Conservation (phyloP, 2,888 invertebrate species). For the Drosophila lacicola region DNA sequence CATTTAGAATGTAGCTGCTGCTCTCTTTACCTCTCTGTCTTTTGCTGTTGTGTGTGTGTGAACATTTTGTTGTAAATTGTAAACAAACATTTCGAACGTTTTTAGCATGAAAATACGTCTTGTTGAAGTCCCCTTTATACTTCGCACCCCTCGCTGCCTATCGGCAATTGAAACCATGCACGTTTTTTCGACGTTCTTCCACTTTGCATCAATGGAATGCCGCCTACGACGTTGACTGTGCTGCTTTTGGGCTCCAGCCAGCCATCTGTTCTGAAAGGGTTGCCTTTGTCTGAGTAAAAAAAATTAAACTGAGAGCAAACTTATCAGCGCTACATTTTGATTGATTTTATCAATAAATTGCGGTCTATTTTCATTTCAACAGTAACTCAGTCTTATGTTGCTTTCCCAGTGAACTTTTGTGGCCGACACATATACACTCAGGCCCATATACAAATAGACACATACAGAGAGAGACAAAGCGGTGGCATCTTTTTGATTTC, state of each 20-base stretch:
- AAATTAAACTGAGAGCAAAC: slow-evolving; percentile 23
- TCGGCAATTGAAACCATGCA: slow-evolving; percentile 43
- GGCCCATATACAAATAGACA: slow-evolving; percentile 19
- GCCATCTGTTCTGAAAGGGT: slow-evolving; percentile 67
- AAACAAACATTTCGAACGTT: slow-evolving; percentile 58
- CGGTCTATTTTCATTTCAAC: slow-evolving; percentile 67
- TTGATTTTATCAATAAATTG: slow-evolving; percentile 74
- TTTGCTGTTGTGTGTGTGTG: slow-evolving; percentile 8
- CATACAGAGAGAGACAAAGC: slow-evolving; percentile 20
- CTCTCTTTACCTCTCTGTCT: slow-evolving; percentile 12
- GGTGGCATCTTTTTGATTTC: slow-evolving; percentile 78
- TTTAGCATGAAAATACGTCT: slow-evolving; percentile 48
- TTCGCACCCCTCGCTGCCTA: slow-evolving; percentile 7
- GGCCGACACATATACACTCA: slow-evolving; percentile 45
- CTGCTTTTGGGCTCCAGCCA: slow-evolving; percentile 24
- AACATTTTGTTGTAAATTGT: slow-evolving; percentile 62
- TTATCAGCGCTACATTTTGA: slow-evolving; percentile 59
- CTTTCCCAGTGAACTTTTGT: slow-evolving; percentile 76
- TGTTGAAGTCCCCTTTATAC: slow-evolving; percentile 11
- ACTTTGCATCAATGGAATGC: slow-evolving; percentile 64
- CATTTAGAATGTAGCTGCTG: slow-evolving; percentile 31
- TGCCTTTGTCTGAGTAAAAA: slow-evolving; percentile 50
- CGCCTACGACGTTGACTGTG: slow-evolving; percentile 33
- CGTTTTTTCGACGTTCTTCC: slow-evolving; percentile 40
- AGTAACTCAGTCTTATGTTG: slow-evolving; percentile 62